Evolutionary conservation across 2,797 vertebrate species (phyloP).

Genomic region (Leuciscus waleckii): DNA sequence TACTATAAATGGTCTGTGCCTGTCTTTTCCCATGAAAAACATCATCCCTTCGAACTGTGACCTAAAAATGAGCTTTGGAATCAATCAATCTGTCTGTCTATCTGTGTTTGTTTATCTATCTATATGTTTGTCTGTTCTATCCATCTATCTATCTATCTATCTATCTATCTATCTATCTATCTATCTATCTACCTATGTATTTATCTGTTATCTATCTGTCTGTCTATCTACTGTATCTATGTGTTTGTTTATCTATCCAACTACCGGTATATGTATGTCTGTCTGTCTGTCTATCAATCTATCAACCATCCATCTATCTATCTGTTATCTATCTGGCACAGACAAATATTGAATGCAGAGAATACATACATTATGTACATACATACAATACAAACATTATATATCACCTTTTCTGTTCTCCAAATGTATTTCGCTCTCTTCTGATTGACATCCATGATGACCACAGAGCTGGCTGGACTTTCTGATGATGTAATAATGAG

Average conservation of each 20-base stretch:
- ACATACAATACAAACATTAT: neutral
- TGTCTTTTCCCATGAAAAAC: neutral
- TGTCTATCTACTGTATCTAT: neutral
- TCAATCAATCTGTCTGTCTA: neutral
- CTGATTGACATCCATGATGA: constrained; percentile 62
- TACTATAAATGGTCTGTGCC: constrained; percentile 2
- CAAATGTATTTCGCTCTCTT: constrained; percentile 65
- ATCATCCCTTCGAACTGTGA: neutral
- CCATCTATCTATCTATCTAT: no score
- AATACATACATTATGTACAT: no score
- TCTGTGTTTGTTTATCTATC: no score
- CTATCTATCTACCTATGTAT: no score
- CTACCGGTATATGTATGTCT: no score
- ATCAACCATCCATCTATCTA: no score
- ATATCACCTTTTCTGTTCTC: constrained; percentile 66
- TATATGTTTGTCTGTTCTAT: no score
- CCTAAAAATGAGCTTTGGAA: neutral
- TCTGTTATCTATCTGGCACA: neutral
- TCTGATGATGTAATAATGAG: constrained; percentile 67
- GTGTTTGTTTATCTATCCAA: no score
- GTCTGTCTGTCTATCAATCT: neutral
- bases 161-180: no score
- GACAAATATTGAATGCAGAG: neutral
- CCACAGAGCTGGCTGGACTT: constrained; percentile 63
- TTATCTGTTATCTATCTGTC: neutral